Evolutionary conservation across 1,140 invertebrate species (phyloP), one percentile per base, ranked within the genome.

Genomic region (Drosophila rhopaloa): DNA sequence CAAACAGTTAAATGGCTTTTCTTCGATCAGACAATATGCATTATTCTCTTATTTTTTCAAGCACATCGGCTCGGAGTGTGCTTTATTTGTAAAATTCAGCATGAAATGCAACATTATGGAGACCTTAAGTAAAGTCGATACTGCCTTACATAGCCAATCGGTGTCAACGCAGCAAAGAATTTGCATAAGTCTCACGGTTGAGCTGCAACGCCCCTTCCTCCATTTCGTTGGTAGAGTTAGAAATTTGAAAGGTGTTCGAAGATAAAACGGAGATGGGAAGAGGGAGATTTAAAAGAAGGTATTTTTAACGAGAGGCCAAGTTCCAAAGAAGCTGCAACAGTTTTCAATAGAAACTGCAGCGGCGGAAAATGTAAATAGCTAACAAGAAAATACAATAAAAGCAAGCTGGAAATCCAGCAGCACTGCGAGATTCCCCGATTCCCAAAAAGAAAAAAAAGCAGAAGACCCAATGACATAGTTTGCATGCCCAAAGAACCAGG

Each of bases 381-480:
- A 55, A 47, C 66, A 76, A 76, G 73, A 76, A 77, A 76, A 77
- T 68, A 77, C 74, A 81, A 67, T 54, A 61, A 83, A 76, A 84
- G 50, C 41, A 71, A 68, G 43, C 60, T 27, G 54, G 48, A 68
- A 71, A 58, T 38, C 38, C 63, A 55, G 61, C 58, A 47, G 74
- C 54, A 55, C 13, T 41, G 51, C 35, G 46, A 58, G 58, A 57
- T 70, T 58, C 57, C 61, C 47, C 37, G 24, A 51, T 50, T 51
- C 38, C 32, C 61, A 32, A 54, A 59, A 40, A 38, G 6, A 48
- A 67, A 51, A 57, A 86, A 61, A 73, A 72, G 72, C n/a, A 57
- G 61, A 62, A 88, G 71, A 74, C 79, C 80, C 76, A 88, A 89
- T 88, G 83, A 88, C 83, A 88, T 79, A 88, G 79, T 70, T 82